A percentile compares a stretch with the other conserved stretches of the same genome.
phyloP scores from a whole-genome alignment of 2,797 vertebrate species.

The Pseudotriccus pelzelni region DNA sequence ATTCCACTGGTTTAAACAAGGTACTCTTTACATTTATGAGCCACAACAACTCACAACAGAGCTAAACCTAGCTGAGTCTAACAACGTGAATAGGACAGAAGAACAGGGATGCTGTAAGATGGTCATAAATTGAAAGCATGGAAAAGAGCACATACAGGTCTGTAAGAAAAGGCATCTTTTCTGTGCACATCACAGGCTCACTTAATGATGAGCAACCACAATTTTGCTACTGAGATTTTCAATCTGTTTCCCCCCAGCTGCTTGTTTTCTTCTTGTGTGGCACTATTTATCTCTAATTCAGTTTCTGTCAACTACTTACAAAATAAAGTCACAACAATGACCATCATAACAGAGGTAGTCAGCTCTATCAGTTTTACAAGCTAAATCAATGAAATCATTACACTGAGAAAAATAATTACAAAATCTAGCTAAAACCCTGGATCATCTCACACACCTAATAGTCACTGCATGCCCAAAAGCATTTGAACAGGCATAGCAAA shows the following conservation, averaged over 20 bases:
- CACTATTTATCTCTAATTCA: background rate
- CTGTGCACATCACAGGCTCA: background rate
- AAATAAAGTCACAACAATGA: background rate
- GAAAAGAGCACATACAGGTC: accelerated
- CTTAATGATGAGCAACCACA: background rate
- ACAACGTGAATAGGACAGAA: background rate
- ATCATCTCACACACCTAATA: background rate
- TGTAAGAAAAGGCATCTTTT: background rate
- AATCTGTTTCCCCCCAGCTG: accelerated
- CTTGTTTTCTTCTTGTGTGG: background rate
- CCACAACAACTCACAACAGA: background rate
- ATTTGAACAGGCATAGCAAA: background rate
- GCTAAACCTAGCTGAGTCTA: background rate
- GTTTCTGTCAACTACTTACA: background rate
- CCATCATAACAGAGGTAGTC: background rate
- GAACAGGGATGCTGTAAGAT: background rate
- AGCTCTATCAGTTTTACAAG: background rate
- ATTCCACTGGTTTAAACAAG: background rate
- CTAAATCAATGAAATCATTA: background rate
- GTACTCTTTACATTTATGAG: background rate
- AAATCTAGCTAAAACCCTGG: background rate
- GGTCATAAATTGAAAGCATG: background rate
- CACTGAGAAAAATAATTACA: background rate
- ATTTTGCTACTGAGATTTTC: background rate
- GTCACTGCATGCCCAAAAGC: background rate